These are phyloP conservation scores for Dendroctonus ponderosae DNA, from an alignment of 1,140 invertebrate genomes.

Conservation along the genomic window DNA sequence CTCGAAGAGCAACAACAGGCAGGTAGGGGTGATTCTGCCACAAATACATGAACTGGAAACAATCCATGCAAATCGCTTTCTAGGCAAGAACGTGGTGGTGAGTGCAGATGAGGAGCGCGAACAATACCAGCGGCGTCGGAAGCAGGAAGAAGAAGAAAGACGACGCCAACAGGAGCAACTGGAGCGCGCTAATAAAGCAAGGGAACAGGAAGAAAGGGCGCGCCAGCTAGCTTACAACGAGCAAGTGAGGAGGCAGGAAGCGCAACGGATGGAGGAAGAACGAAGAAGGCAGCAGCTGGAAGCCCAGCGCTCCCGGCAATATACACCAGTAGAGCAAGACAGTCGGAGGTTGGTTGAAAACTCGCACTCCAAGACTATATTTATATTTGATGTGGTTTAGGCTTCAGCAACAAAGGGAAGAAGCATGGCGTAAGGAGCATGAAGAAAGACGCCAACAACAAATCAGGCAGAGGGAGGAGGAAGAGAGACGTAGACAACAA, in stretches of 20 bases:
- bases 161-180: slow-evolving; percentile 11
- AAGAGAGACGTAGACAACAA: slow-evolving; percentile 24
- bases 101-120: slow-evolving; percentile 2
- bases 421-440: slow-evolving; percentile 12
- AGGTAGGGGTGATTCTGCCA: background rate
- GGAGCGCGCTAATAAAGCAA: slow-evolving; percentile 1
- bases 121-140: slow-evolving; percentile 4
- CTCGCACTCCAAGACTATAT: background rate
- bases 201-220: slow-evolving; percentile 17
- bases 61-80: background rate
- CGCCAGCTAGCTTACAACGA: slow-evolving; percentile 17
- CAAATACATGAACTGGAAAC: background rate
- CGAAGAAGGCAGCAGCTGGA: slow-evolving; percentile 3
- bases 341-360: background rate
- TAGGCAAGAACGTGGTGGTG: slow-evolving; percentile 12
- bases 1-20: slow-evolving; percentile 16
- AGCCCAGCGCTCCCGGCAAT: slow-evolving; percentile 4
- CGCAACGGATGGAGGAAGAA: slow-evolving; percentile 15
- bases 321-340: slow-evolving; percentile 1
- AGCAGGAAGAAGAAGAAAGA: slow-evolving; percentile 22
- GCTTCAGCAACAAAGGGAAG: slow-evolving; percentile 14
- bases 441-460: slow-evolving; percentile 3
- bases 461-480: slow-evolving; percentile 14
- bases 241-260: slow-evolving; percentile 18
- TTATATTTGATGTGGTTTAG: background rate